Base-by-base conservation (phyloP, 2,113 vertebrate genomes). In the Carassius auratus region DNA sequence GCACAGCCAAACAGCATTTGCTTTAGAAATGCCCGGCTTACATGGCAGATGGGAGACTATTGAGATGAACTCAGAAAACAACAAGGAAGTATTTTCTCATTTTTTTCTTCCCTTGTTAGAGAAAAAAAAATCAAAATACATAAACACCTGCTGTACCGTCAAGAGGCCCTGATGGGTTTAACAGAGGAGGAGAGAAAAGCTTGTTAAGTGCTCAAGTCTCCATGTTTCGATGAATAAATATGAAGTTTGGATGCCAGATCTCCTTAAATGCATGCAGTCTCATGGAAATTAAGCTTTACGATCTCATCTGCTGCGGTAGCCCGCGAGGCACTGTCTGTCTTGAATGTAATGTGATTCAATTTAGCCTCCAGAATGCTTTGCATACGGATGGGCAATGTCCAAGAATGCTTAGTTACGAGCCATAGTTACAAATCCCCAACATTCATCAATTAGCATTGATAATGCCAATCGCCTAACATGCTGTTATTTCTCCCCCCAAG, bases 231-330 rank as follows among this genome's bases (percentile, higher is more conserved):
- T 86, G 87, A 90, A 89, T 76, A 86, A 90, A 88, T 90, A 88
- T 90, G 57, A 86, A 74, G n/a, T 87, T 85, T 64, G 87, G 78
- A 86, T 90, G 88, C 87, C 83, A 90, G 86, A 88, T 85, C 82
- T 88, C 86, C 80, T 84, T 86, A 89, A 90, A 91, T 87, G 69
- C 89, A 88, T 89, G 89, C 89, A 76, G 86, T 88, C 79, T 88
- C 68, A 75, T 91, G 76, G 81, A 92, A 91, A 91, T 88, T 75
- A 87, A 89, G 78, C 85, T 87, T 89, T 76, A 88, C 78, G 84
- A 89, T 92, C 86, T 88, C 88, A 87, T 93, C 89, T 90, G 19
- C 8, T 61, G 64, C 55, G 33, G 62, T 86, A 88, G 83, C 55
- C 68, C 84, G 86, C 79, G 75, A 88, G 84, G 45, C 57, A 76